Conservation (phyloP, 2,797 vertebrate genomes). For the Poeciliopsis gracilis region DNA sequence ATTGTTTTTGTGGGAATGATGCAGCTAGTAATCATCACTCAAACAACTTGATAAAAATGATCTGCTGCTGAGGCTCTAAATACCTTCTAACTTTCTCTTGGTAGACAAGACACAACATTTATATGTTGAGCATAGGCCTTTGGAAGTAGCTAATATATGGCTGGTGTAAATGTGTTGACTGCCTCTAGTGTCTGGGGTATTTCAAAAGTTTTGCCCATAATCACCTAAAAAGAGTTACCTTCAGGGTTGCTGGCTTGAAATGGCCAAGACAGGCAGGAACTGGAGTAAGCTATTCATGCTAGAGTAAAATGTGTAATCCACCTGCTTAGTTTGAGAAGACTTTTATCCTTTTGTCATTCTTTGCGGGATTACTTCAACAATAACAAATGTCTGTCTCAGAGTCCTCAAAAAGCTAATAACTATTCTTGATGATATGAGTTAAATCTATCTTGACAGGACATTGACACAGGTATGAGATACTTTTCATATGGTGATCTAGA, state of each 20-base stretch:
- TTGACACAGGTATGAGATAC: background rate
- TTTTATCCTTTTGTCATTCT: background rate
- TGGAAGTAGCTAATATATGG: background rate
- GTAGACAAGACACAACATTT: background rate
- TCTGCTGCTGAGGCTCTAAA: background rate
- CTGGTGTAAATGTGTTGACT: background rate
- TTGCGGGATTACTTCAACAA: background rate
- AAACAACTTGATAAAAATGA: background rate
- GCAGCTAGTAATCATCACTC: background rate
- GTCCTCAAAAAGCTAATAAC: conserved; percentile 9
- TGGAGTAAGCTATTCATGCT: background rate
- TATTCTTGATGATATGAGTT: background rate
- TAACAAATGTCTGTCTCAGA: conserved; percentile 1
- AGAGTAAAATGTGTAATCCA: background rate
- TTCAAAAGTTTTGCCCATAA: too few relatives aligned
- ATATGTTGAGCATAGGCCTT: background rate
- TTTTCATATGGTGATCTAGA: background rate
- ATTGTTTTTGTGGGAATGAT: background rate
- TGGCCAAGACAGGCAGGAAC: background rate
- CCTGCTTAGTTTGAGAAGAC: background rate
- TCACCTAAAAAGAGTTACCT: background rate
- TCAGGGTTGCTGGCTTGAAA: background rate
- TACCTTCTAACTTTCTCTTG: background rate
- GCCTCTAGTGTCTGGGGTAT: background rate
- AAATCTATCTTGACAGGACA: background rate